Conservation (phyloP, 2,797 vertebrate species). For the Schizothorax lantsangensis region DNA sequence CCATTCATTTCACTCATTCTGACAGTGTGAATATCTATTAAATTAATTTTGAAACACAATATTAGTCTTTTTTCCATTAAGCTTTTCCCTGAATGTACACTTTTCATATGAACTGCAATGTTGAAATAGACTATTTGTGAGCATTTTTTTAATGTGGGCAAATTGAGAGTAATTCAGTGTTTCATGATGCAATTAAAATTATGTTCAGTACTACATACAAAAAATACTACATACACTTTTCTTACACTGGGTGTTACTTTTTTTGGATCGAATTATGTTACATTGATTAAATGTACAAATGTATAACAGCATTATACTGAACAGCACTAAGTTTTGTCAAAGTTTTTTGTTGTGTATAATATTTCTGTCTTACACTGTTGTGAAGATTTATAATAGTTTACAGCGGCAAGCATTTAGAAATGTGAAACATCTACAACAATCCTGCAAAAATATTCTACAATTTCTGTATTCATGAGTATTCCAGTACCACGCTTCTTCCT, state of each 20-base stretch:
- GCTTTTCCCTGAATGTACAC: background rate
- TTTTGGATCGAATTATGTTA: background rate
- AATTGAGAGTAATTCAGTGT: background rate
- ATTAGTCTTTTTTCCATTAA: background rate
- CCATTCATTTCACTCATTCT: background rate
- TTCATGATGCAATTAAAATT: background rate
- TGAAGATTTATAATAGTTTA: background rate
- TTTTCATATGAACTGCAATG: background rate
- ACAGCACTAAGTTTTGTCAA: conserved; percentile 4
- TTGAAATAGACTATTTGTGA: background rate
- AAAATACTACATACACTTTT: background rate
- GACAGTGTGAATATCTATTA: background rate
- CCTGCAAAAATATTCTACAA: background rate
- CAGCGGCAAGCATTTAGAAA: background rate
- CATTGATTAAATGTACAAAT: background rate
- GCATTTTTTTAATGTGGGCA: background rate
- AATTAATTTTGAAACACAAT: background rate
- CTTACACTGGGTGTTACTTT: background rate
- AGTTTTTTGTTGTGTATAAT: background rate
- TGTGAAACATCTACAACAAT: background rate
- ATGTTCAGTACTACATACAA: background rate
- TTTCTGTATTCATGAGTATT: background rate
- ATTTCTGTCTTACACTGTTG: conserved; percentile 24
- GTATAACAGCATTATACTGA: background rate
- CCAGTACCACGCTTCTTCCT: background rate